These are phyloP conservation scores for Sebastes wilsoni DNA, from an alignment of 2,797 vertebrate species.

Conservation along the genomic window DNA sequence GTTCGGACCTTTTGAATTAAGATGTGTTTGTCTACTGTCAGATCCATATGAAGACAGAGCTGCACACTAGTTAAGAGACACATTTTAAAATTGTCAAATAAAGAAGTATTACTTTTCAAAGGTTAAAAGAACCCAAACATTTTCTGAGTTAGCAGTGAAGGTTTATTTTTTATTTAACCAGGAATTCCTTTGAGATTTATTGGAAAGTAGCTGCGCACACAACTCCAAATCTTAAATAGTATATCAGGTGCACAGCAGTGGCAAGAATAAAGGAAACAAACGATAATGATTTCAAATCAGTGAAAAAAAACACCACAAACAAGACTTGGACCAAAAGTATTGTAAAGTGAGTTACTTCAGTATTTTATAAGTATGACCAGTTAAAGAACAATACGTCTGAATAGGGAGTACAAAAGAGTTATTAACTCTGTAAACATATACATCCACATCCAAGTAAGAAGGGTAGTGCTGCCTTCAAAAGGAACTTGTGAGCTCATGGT, in stretches of 20 bases:
- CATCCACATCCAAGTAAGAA: background rate
- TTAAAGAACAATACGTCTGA: no score
- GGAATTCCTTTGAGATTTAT: background rate
- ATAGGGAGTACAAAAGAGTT: background rate
- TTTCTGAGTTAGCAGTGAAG: background rate
- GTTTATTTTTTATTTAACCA: background rate
- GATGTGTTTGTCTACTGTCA: background rate
- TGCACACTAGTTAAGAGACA: background rate
- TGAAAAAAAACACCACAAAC: no score
- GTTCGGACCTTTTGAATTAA: background rate
- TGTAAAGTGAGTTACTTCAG: accelerated
- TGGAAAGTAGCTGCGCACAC: background rate
- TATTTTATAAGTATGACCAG: no score
- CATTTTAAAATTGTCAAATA: background rate
- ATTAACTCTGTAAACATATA: background rate
- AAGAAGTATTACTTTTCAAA: background rate
- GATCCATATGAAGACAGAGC: background rate
- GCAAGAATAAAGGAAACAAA: no score
- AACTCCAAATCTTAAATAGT: background rate
- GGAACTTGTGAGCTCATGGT: no score
- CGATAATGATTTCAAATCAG: no score
- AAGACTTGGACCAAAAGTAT: no score
- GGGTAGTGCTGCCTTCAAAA: no score
- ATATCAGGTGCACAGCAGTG: background rate
- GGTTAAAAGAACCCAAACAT: background rate